Base-by-base conservation (phyloP, 2,113 vertebrate genomes). In the Nerophis lumbriciformis region DNA sequence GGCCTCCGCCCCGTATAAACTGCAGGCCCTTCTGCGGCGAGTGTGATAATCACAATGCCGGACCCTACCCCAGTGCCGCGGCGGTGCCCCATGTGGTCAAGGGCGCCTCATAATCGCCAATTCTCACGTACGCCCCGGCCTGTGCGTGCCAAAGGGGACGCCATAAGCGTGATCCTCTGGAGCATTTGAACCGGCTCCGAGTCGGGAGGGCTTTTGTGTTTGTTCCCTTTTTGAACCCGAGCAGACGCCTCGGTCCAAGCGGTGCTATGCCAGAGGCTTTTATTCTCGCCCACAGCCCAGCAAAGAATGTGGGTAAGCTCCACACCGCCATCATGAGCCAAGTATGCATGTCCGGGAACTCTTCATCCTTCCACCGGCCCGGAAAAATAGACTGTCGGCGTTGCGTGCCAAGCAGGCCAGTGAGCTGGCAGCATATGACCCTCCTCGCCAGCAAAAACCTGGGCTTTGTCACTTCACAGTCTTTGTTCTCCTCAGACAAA, bases 321-420 rank as follows among this genome's bases (percentile, higher is more conserved):
- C 68, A 66, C 76, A 80, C 79, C 77, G 80, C 77, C 73, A 82
- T 82, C 69, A 5, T 48, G 66, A 69, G 85, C 85, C 83, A 87
- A 85, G 68, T 63, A 69, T 87, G 61, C 83, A 80, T 83, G 82
- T 84, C 80, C 69, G 74, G 78, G 76, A 85, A 80, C 73, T 81
- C 76, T 76, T 83, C 10, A 45, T 45, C 42, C 42, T 45, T 45
- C 80, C 62, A 76, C 70, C 54, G 15, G 5, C 36, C 75, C 61
- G 61, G 54, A 68, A 72, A 71, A 73, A 66, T 72, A 66, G 69
- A 76, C 75, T 4, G 68, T 76, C 66, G 66, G 68, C 68, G 61
- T 66, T 76, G 65, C 62, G 68, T 77, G 75, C 80, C 76, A 80
- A 79, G 76, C 78, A 79, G 85, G 82, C 73, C 78, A 79, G 44